Base-by-base conservation (phyloP, 2,113 vertebrate species). In the Condylura cristata region DNA sequence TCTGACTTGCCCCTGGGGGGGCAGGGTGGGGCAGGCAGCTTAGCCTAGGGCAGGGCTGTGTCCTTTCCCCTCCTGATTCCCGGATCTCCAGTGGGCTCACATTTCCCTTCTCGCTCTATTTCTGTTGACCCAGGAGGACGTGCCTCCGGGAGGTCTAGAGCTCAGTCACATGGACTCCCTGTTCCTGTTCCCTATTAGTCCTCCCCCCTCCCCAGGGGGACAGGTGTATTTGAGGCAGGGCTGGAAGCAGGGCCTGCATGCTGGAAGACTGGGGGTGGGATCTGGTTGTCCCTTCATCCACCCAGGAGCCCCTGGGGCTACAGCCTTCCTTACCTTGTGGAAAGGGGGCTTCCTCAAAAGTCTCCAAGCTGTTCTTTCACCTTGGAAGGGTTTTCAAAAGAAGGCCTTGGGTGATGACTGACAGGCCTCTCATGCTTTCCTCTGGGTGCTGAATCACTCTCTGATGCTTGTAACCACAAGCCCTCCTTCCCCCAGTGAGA, bases 401-500 rank as follows among this genome's bases (percentile, higher is more conserved):
- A 48, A 87, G 79, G 48, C 32, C 48, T 66, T 58, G 46, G 14
- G 70, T 91, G 83, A 72, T 24, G 46, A 74, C 83, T 75, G 83
- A 76, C 65, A 71, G 80, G 70, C 58, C 6, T 75, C 46, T 96
- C 76, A 76, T 72, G 56, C 80, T 86, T 97, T 97, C 79, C 93
- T 97, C 79, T 89, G 70, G 71, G 39, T 85, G 80, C 83, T 97
- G 97, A 97, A 94, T 97, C 96, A 97, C 30, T 75, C 84, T 46
- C 66, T 32, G 46, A 58, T 89, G 89, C 88, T 89, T 96, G 75
- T 79, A 92, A 93, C 76, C 91, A 92, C 94, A 95, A 95, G 86
- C 44, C 76, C 60, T 96, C 74, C 88, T 90, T 90, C 81, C 85
- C 81, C 8, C 51, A 51, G 28, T 56, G 65, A 87, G 93, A 90